Evolutionary conservation across 2,797 vertebrate species (phyloP), one percentile per base, ranked within the genome.

Genomic region (Phoeniculus purpureus): DNA sequence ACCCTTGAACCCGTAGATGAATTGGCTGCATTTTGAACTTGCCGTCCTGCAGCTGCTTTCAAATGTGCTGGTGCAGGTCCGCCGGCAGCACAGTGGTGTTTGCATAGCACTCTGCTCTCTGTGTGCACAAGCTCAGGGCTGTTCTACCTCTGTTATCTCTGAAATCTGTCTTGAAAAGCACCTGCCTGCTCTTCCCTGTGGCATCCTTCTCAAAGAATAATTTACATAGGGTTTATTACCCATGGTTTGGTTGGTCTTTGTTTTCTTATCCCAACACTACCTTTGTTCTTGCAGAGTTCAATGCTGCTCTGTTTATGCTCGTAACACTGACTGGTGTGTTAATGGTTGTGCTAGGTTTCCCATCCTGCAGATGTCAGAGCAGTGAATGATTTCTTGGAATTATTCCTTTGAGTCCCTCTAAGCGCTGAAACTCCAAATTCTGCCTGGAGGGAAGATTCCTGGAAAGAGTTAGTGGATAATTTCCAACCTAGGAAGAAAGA

Each of bases 391-490:
- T 68, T 48, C 72, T 73, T 45, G 3, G 34, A 31, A 37, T 18
- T 71, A 16, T 3, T 74, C 68, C 84, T 52, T 65, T 37, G 40
- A 87, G 58, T 78, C 64, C 13, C 31, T 73, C 64, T 48, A 22
- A 51, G 51, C 29, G 51, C 34, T 5, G 7, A 21, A 59, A 11
- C 26, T 64, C 52, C 65, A 16, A 9, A 9, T 66, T 54, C 45
- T 91, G 72, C 87, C 58, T 48, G 84, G 65, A 70, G 72, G 27
- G 5, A 20, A 45, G 29, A 60, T 79, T 84, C 32, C 86, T 84
- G 52, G 78, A 40, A 58, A 31, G 68, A 71, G 26, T 15, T 48
- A 18, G 18, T 7, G 12, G 61, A 5, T 43, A 2, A 22, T 71
- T 88, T 29, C 37, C 43, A 83, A 32, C 37, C 31, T 3, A 11